Evolutionary conservation across 1,140 invertebrate genomes (phyloP), one percentile per base, ranked within the genome.

Genomic region (Phymorhynchus buccinoides): DNA sequence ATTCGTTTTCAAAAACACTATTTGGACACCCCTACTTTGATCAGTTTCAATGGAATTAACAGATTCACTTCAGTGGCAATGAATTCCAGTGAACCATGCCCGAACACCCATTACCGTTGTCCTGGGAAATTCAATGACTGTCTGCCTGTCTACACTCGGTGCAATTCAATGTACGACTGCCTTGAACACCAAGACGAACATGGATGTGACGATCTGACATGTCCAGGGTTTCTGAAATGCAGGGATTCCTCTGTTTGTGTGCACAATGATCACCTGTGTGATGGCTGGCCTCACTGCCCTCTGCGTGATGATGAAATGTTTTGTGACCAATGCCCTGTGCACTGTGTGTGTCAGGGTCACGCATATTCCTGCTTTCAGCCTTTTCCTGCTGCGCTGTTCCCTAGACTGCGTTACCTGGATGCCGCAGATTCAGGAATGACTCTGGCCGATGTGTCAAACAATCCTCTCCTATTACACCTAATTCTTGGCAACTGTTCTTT

Each of bases 281-380:
- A 80, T 44, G 30, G 30, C 16, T 37, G 35, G 30, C 32, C 44
- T 48, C 44, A 86, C 48, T 86, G 85, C 71, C 85, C 85, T 4
- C 1, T 83, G 3, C 80, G 77, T 56, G 85, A 86, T 52, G 85
- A 86, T 42, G 85, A 86, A 44, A 0, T 83, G 4, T 22, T 86
- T 42, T 86, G 85, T 80, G 52, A 86, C 73, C 35, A 68, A 1
- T 86, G 81, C 30, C 85, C 85, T n/a, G 37, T 62, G 1, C 62
- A 68, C 41, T 86, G 85, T 71, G 16, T 48, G 3, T 83, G 85
- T 35, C 22, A 52, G 44, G 82, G 73, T 52, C 35, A 39, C n/a
- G 66, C 81, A 22, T 83, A 68, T 39, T 56, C 75, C 1, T 86
- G 85, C 30, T 41, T 35, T 6, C 37, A 39, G n/a, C 22, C 41